phyloP scores from a whole-genome alignment of 37 sponge, comb jelly and placozoan genomes.

The Chondrilla cf. caribensis region DNA sequence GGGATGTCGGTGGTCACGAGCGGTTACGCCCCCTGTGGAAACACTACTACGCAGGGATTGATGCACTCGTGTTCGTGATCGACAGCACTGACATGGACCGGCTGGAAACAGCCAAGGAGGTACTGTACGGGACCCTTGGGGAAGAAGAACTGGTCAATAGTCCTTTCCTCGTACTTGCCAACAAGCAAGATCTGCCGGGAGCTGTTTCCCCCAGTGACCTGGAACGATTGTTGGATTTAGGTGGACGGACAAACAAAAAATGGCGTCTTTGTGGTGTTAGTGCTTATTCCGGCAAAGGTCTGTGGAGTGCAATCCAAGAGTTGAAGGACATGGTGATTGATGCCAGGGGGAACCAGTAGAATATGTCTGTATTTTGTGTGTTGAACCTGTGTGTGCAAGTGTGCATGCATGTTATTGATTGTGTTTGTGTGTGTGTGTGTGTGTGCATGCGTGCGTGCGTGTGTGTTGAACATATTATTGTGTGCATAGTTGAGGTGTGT shows the following conservation, averaged over 20 bases:
- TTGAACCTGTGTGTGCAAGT: too few relatives aligned
- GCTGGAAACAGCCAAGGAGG: not conserved
- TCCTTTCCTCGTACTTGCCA: not conserved
- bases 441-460: too few relatives aligned
- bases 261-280: too few relatives aligned
- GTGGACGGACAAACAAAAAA: not conserved
- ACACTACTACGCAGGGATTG: not conserved
- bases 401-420: too few relatives aligned
- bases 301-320: too few relatives aligned
- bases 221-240: not conserved
- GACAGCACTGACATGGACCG: not conserved
- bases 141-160: not conserved
- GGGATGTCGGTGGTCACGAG: not conserved
- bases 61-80: not conserved
- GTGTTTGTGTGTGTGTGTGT: too few relatives aligned
- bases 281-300: too few relatives aligned
- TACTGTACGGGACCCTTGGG: not conserved
- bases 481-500: too few relatives aligned
- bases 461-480: too few relatives aligned
- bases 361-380: too few relatives aligned
- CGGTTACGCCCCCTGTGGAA: not conserved
- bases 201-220: not conserved
- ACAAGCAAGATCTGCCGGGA: not conserved
- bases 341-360: too few relatives aligned
- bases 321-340: too few relatives aligned